A percentile compares a stretch with the other conserved stretches of the same genome.
These are phyloP conservation scores for Scaptomyza tumidula DNA, from an alignment of 2,888 invertebrate species.

Conservation along the genomic window DNA sequence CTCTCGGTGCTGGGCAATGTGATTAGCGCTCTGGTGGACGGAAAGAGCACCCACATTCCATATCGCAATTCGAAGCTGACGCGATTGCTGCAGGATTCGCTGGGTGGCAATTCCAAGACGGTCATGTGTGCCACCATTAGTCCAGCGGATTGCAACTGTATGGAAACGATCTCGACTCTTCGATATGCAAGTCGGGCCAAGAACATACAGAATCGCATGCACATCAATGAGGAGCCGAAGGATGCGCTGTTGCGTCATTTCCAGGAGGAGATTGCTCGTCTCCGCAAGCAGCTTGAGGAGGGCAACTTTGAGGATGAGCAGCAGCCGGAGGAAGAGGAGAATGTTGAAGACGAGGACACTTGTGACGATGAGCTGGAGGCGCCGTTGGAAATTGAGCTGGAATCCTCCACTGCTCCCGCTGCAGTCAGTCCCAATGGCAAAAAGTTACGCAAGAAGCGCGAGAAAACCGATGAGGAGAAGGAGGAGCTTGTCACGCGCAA, in stretches of 20 bases:
- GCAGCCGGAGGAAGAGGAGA: conserved; percentile 40
- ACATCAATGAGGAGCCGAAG: conserved; percentile 98
- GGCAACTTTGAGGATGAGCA: conserved; percentile 84
- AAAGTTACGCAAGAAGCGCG: conserved; percentile 85
- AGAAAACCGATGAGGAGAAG: conserved; percentile 86
- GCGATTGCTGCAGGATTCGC: conserved; percentile 96
- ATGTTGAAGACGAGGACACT: conserved; percentile 78
- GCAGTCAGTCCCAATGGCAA: conserved; percentile 81
- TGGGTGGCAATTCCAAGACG: conserved; percentile 98
- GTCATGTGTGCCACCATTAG: conserved; percentile 98
- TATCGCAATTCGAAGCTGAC: conserved; percentile 99
- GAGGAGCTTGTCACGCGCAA: conserved; percentile 88
- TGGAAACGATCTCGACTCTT: conserved; percentile 98
- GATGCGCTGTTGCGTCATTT: conserved; percentile 97
- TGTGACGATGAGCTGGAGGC: conserved; percentile 78
- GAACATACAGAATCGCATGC: conserved; percentile 97
- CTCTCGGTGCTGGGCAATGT: conserved; percentile 99
- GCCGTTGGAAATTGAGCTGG: conserved; percentile 83
- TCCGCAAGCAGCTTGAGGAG: conserved; percentile 94
- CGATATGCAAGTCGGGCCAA: conserved; percentile 99
- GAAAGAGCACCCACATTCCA: conserved; percentile 98
- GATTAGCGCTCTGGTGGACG: conserved; percentile 98
- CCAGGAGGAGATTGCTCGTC: conserved; percentile 97
- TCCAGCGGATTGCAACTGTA: conserved; percentile 98
- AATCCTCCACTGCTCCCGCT: conserved; percentile 85